phyloP scores from a whole-genome alignment of 1,140 invertebrate species.

The Panagrolaimus sp. region DNA sequence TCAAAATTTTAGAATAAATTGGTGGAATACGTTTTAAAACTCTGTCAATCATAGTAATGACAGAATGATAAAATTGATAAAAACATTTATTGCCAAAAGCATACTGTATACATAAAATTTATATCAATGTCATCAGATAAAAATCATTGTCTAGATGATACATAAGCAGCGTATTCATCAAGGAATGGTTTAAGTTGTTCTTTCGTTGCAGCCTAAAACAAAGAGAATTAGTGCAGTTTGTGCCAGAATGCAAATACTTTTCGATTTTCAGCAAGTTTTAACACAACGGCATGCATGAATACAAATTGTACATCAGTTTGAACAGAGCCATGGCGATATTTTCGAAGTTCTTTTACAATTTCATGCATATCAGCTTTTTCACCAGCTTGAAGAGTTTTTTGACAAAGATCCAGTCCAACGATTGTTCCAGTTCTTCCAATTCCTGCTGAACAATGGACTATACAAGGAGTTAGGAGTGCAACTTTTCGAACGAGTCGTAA shows the following conservation, averaged over 20 bases:
- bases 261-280: conserved; percentile 19
- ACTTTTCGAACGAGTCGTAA: conserved; percentile 30
- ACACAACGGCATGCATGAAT: conserved; percentile 22
- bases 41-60: too few species aligned
- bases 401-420: conserved; percentile 41
- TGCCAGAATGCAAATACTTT: not conserved
- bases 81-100: too few species aligned
- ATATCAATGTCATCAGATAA: too few species aligned
- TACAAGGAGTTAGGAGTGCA: not conserved
- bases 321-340: conserved; percentile 39
- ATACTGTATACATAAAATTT: too few species aligned
- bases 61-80: too few species aligned
- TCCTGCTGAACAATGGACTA: conserved; percentile 45
- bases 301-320: conserved; percentile 35
- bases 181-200: conserved; percentile 16
- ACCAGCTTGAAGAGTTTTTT: conserved; percentile 25
- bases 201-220: not conserved
- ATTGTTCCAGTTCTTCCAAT: conserved; percentile 45
- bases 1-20: too few species aligned
- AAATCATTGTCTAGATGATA: too few species aligned
- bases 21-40: too few species aligned
- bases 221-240: not conserved
- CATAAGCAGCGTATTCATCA: conserved; percentile 20
- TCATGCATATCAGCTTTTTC: conserved; percentile 28
- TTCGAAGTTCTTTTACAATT: conserved; percentile 38